Percentiles rank a stretch among this genome's conserved stretches.
Conservation (phyloP, 2,113 vertebrate genomes). For the Rhipidura dahli region DNA sequence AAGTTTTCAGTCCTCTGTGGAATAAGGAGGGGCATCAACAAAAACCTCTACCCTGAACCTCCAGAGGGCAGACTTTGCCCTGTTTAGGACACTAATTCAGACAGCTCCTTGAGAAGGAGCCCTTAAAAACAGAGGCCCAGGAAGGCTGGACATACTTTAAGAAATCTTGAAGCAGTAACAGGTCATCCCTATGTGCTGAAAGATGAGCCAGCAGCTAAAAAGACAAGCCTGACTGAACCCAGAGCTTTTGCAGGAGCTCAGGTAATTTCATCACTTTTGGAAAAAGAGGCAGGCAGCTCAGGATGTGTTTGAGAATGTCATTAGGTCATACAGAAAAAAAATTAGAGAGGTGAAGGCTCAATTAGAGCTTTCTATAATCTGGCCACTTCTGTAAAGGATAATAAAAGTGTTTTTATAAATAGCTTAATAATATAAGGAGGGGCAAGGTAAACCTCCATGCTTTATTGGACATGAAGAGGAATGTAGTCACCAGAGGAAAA, state of each 20-base stretch:
- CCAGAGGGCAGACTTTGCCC: not conserved
- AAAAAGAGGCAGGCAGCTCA: not conserved
- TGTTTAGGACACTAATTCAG: not conserved
- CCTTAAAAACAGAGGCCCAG: not conserved
- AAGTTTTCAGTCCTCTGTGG: not conserved
- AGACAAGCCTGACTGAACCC: not conserved
- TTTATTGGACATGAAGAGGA: not conserved
- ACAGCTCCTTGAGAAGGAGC: not conserved
- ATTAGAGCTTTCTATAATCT: not conserved
- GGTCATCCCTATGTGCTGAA: not conserved
- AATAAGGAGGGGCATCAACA: not conserved
- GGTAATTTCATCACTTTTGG: not conserved
- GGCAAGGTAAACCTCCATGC: not conserved
- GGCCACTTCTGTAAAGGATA: not conserved
- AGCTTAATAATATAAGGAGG: not conserved
- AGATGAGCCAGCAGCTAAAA: not conserved
- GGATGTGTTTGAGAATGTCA: not conserved
- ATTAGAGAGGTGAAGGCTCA: not conserved
- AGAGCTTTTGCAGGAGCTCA: not conserved
- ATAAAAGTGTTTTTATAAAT: not conserved
- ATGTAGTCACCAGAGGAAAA: not conserved
- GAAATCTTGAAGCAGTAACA: not conserved
- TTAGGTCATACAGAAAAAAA: not conserved
- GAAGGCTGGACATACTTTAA: no score
- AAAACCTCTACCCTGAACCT: not conserved